Evolutionary conservation across 2,113 vertebrate species (phyloP).

Genomic region (Pedetes capensis): DNA sequence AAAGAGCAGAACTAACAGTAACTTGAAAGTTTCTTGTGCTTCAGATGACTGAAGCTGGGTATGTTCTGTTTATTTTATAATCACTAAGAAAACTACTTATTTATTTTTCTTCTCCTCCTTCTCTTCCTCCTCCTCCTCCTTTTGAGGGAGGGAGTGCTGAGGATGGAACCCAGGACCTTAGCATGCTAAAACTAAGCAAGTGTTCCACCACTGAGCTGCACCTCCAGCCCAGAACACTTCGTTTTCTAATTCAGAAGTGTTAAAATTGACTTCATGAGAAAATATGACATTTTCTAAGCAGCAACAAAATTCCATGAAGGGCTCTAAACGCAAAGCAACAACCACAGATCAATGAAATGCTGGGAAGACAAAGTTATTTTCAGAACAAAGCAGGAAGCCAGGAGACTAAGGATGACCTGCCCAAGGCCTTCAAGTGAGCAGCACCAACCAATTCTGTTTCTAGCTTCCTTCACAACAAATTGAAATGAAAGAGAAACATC

Average conservation of each 20-base stretch:
- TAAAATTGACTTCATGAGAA: neutral
- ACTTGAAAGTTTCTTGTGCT: neutral
- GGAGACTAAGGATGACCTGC: neutral
- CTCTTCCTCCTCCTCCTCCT: no score
- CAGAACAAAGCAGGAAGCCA: conserved; percentile 32
- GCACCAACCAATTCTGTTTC: neutral
- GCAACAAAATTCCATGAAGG: conserved; percentile 55
- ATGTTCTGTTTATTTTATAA: neutral
- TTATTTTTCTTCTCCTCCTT: no score
- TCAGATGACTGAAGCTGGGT: neutral
- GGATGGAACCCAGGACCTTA: no score
- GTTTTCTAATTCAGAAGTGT: conserved; percentile 40
- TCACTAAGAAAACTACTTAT: conserved; percentile 34
- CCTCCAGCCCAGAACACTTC: no score
- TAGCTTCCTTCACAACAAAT: neutral
- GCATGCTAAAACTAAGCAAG: no score
- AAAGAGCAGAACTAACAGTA: neutral
- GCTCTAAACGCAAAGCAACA: conserved; percentile 24
- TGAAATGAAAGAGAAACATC: neutral
- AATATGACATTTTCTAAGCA: conserved; percentile 25
- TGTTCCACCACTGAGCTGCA: no score
- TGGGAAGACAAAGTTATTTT: conserved; percentile 54
- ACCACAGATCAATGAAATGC: conserved; percentile 52
- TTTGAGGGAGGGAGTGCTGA: no score
- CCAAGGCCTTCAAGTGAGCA: neutral